Base-by-base conservation (phyloP, 2,113 vertebrate genomes). In the Rhagologus leucostigma region DNA sequence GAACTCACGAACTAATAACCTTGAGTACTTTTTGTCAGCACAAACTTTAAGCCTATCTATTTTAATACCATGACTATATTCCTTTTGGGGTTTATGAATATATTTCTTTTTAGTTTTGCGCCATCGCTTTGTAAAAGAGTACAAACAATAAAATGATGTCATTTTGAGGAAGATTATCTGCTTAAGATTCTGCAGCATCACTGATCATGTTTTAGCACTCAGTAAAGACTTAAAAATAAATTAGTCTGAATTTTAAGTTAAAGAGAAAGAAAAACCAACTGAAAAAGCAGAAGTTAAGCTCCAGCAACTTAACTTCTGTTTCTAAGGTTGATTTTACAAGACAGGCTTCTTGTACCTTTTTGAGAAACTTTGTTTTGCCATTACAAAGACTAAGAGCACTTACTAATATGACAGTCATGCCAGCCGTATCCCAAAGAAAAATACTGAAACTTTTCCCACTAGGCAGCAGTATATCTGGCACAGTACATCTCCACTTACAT, bases 401-500 rank as follows among this genome's bases (percentile, higher is more conserved):
- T 79, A 41, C 57, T 83, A 37, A 35, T 19, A 22, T 10, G 59
- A 37, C n/a, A 87, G 47, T 69, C 26, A 46, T 47, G 56, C 59
- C 26, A 90, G n/a, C 42, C 62, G 33, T 75, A 5, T 75, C 49
- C 59, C 89, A 68, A 68, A 80, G 29, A 44, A 55, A 55, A 73
- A 24, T 32, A 35, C 16, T 21, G 7, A 23, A 44, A 42, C 30
- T 44, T 60, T 90, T 68, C 60, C 30, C n/a, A 37, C 9, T 15
- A 32, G 78, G 49, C 81, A 94, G 65, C 50, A 69, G 41, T 3
- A 8, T 17, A 68, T 10, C 74, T 85, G 37, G 53, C 56, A 91
- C 23, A 21, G 62, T 8, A 4, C 65, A 75, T 81, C 53, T 46
- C 80, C 76, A 96, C 96, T 96, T 93, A 96, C 95, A 11, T 89